Conservation (phyloP, 2,113 vertebrate genomes). For the Macrotus californicus region DNA sequence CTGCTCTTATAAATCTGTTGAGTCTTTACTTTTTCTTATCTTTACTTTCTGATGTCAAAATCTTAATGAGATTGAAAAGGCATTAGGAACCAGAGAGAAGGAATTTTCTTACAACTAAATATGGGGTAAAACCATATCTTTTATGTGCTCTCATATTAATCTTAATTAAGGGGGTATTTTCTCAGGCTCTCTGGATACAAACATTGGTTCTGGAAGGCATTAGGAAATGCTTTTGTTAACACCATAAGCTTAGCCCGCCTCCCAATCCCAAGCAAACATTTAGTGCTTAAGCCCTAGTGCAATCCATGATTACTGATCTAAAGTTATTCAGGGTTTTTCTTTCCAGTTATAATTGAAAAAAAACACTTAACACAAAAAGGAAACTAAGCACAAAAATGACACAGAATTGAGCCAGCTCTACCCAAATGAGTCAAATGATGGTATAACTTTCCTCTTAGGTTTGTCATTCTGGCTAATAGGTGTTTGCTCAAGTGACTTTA, state of each 20-base stretch:
- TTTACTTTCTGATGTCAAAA: conserved; percentile 5
- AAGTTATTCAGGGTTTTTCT: neutral
- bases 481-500: neutral
- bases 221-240: neutral
- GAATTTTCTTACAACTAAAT: conserved; percentile 44
- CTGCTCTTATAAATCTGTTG: neutral
- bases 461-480: neutral
- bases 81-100: neutral
- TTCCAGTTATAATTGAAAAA: neutral
- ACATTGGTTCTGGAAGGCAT: neutral
- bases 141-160: conserved; percentile 23
- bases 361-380: neutral
- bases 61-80: neutral
- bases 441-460: neutral
- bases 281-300: neutral
- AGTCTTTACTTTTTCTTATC: neutral
- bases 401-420: neutral
- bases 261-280: neutral
- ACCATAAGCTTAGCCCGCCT: neutral
- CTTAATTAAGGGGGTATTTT: conserved; percentile 48
- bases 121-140: conserved; percentile 33
- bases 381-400: neutral
- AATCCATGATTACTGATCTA: neutral
- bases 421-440: neutral
- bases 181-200: conserved; percentile 24